These are phyloP conservation scores for Thalassarche chlororhynchos DNA, from an alignment of 2,113 vertebrate genomes.

Conservation along the genomic window DNA sequence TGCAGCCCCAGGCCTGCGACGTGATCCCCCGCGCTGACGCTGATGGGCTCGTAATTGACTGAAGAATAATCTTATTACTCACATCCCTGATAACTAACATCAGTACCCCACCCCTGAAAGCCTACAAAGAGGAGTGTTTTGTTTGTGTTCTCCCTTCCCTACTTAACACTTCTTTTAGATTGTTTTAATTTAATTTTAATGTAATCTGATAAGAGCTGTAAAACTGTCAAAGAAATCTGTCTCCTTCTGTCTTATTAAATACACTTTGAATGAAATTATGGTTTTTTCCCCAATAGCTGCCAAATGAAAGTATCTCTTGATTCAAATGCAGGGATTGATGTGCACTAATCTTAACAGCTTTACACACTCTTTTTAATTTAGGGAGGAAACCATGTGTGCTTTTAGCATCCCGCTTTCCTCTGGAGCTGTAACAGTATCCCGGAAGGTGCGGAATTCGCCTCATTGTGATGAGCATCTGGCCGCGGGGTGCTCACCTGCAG, in stretches of 20 bases:
- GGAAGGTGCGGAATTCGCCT: background rate
- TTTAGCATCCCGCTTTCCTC: background rate
- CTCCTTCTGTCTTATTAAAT: background rate
- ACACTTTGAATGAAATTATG: background rate
- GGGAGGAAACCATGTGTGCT: background rate
- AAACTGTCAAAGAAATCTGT: conserved; percentile 17
- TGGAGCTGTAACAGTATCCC: background rate
- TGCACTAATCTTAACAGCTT: background rate
- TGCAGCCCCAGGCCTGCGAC: background rate
- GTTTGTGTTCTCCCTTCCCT: conserved; percentile 4
- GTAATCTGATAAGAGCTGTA: conserved; percentile 38
- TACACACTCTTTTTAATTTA: background rate
- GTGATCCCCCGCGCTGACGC: background rate
- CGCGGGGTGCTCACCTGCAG: background rate
- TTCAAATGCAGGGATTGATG: background rate
- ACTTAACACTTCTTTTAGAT: conserved; percentile 29
- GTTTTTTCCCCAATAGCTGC: background rate
- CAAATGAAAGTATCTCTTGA: background rate
- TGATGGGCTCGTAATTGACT: background rate
- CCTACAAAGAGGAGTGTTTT: conserved; percentile 7
- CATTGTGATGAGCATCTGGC: background rate
- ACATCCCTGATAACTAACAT: background rate
- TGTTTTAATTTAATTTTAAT: conserved; percentile 53
- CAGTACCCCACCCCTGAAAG: background rate
- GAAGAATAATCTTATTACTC: background rate